phyloP scores from a whole-genome alignment of 2,797 vertebrate species.

The Sebastes itinus region DNA sequence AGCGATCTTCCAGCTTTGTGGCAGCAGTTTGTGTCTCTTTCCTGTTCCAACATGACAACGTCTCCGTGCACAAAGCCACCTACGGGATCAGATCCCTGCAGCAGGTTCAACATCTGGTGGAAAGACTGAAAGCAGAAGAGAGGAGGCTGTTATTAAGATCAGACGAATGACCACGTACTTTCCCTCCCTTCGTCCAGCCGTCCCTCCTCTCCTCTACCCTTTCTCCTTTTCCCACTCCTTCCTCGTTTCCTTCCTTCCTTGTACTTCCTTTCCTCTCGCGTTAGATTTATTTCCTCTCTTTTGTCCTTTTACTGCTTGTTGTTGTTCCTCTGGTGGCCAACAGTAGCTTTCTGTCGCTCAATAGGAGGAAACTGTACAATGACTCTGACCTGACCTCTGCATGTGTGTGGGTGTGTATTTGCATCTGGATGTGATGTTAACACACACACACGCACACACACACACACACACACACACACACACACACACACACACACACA shows the following conservation, averaged over 20 bases:
- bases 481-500: slow-evolving; percentile 11
- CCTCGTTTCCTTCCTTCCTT: slow-evolving; percentile 23
- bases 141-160: neutral
- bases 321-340: slow-evolving; percentile 44
- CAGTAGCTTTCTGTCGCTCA: slow-evolving; percentile 59
- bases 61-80: too few species aligned
- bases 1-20: neutral
- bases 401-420: slow-evolving; percentile 2
- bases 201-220: neutral
- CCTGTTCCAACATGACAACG: neutral
- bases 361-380: slow-evolving; percentile 67
- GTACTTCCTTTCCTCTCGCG: slow-evolving; percentile 35
- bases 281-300: slow-evolving; percentile 62
- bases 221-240: neutral
- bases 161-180: neutral
- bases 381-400: slow-evolving; percentile 31
- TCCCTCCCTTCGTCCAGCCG: neutral
- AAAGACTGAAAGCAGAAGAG: neutral
- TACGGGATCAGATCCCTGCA: too few species aligned
- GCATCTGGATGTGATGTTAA: slow-evolving; percentile 35
- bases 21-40: neutral
- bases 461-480: slow-evolving; percentile 7
- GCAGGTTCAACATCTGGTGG: too few species aligned
- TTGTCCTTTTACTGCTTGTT: slow-evolving; percentile 53
- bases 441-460: neutral